Conservation (phyloP, 2,888 invertebrate species). For the Apomyelois bistriatella region DNA sequence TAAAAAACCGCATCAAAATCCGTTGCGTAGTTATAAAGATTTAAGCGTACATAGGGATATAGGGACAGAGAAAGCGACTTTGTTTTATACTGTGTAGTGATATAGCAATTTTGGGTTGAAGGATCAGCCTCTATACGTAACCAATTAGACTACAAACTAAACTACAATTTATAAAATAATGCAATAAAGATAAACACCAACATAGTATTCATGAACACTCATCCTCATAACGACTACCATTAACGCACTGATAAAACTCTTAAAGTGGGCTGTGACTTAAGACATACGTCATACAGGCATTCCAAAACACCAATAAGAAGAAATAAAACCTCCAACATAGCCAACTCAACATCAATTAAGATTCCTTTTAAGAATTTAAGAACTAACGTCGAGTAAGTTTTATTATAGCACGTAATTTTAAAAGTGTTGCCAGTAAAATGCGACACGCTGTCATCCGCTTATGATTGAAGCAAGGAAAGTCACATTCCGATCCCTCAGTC, state of each 20-base stretch:
- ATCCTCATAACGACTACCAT: conserved; percentile 5
- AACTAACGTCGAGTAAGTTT: conserved; percentile 8
- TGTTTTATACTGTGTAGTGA: no score
- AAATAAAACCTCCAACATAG: background rate
- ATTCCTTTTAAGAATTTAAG: conserved; percentile 9
- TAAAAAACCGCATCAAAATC: no score
- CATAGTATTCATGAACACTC: background rate
- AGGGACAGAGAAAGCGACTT: no score
- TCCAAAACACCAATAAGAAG: background rate
- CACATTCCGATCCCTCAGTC: conserved; percentile 51
- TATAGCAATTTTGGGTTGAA: no score
- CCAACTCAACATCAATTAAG: conserved; percentile 10
- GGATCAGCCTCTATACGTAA: no score
- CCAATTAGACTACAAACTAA: no score
- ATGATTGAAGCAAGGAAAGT: conserved; percentile 55
- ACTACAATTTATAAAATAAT: conserved; percentile 1
- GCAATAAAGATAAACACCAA: conserved; percentile 3
- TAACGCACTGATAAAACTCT: conserved; percentile 1
- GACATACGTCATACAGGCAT: conserved; percentile 4
- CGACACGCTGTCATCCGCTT: conserved; percentile 53
- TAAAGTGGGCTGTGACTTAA: conserved; percentile 7
- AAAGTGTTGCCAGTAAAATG: conserved; percentile 24
- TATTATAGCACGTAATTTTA: conserved; percentile 4
- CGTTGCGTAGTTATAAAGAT: no score
- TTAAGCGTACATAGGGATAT: no score